Evolutionary conservation across 2,888 invertebrate species (phyloP), one percentile per base, ranked within the genome.

Genomic region (Ophion obscuratus): DNA sequence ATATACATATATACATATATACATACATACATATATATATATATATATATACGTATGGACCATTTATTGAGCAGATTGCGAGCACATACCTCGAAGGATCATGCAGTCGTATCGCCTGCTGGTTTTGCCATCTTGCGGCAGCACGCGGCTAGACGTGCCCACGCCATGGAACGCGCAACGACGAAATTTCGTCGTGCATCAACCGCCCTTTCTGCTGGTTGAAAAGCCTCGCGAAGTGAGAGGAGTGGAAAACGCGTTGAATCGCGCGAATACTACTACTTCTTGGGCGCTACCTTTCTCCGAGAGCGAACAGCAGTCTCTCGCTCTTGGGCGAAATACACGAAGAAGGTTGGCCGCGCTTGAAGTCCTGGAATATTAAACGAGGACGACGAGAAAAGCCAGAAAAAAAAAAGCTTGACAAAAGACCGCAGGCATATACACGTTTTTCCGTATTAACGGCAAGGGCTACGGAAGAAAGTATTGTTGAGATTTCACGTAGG

Each of bases 141-240:
- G 47, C 73, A 61, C 83, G 53, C 61, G 59, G 17, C 61, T 31
- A 78, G 67, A 82, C 82, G 61, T 70, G 84, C 73, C 40, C 40
- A 77, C 67, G 79, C 62, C 59, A 62, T 67, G 84, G 67, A 67
- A 73, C 83, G 77, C 71, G 64, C 61, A 20, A 66, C 73, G 86
- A 83, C 62, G 74, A 87, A 87, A 88, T 88, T 88, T 85, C 81
- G 87, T 85, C 87, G 83, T 88, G 81, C 85, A 87, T 88, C 88
- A 88, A 74, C 70, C 68, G 81, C 76, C 79, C 77, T 81, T 84
- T 83, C 77, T 62, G 53, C 79, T 47, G 57, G 66, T 73, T 81
- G 76, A 81, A 81, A 81, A 81, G 81, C 81, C 36, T 24, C 61
- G 74, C 53, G 7, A 62, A 75, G 59, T 27, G 57, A 68, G 47